Conservation (phyloP, 2,797 vertebrate genomes). For the Falco concolor region DNA sequence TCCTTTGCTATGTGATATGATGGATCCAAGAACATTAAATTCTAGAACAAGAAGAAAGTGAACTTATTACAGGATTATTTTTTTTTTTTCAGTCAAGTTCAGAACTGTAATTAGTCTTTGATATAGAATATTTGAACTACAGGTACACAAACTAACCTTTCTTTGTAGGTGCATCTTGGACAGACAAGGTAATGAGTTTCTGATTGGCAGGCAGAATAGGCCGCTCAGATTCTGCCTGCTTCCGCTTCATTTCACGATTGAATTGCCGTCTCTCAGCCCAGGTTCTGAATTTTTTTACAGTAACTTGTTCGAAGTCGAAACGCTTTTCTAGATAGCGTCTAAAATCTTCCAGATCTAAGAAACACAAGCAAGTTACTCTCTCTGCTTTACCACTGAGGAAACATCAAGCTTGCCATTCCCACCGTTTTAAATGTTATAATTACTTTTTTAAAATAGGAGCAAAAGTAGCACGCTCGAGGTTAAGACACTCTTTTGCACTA, state of each 20-base stretch:
- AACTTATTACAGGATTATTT: neutral
- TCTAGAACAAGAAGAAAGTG: neutral
- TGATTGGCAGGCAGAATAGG: conserved; percentile 97
- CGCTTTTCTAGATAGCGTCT: conserved; percentile 90
- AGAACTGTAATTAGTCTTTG: neutral
- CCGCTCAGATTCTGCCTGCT: conserved; percentile 93
- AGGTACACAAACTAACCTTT: conserved; percentile 79
- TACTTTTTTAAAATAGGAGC: neutral
- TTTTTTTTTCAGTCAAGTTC: neutral
- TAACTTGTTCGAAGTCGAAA: conserved; percentile 98
- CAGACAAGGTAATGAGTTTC: conserved; percentile 96
- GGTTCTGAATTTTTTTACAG: conserved; percentile 96
- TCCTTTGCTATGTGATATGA: rapidly evolving
- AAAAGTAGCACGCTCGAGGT: neutral
- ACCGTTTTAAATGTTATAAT: neutral
- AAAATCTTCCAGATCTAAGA: conserved; percentile 91
- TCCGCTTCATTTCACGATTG: conserved; percentile 97
- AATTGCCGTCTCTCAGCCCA: conserved; percentile 98
- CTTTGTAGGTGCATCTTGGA: conserved; percentile 96
- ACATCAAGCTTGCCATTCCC: neutral
- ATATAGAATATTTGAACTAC: rapidly evolving
- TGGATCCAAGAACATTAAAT: neutral
- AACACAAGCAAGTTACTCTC: neutral
- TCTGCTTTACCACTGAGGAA: neutral
- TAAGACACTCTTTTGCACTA: neutral